phyloP scores from a whole-genome alignment of 1,140 invertebrate genomes.

The Pollicipes pollicipes region DNA sequence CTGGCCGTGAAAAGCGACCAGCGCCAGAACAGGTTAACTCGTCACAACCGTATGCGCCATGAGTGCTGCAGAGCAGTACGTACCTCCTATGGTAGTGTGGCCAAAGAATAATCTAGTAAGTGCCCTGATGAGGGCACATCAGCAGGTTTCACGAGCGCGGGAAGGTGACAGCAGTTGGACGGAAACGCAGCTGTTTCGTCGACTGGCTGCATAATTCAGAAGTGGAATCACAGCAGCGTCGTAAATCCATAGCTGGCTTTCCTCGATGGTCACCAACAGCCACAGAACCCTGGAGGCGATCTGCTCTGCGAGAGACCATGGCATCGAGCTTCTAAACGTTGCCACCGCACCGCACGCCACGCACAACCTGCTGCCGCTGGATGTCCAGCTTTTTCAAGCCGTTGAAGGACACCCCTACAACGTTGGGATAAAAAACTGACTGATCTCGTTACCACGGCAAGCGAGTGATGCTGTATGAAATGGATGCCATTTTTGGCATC shows the following conservation, averaged over 20 bases:
- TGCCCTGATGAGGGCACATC: too few relatives aligned
- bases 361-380: constrained; percentile 31
- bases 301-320: constrained; percentile 21
- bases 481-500: constrained; percentile 18
- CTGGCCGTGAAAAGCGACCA: too few relatives aligned
- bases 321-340: constrained; percentile 26
- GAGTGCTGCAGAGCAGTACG: too few relatives aligned
- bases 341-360: constrained; percentile 25
- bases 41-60: too few relatives aligned
- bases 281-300: constrained; percentile 13
- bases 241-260: constrained; percentile 4
- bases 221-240: not conserved
- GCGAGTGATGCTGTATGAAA: constrained; percentile 23
- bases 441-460: constrained; percentile 20
- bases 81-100: too few relatives aligned
- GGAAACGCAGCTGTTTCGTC: not conserved
- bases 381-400: constrained; percentile 26
- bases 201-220: constrained; percentile 9
- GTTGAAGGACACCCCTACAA: constrained; percentile 23
- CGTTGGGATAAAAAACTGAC: constrained; percentile 21
- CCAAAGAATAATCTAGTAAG: too few relatives aligned
- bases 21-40: too few relatives aligned
- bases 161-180: too few relatives aligned
- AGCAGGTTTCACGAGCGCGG: too few relatives aligned
- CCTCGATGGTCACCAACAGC: constrained; percentile 10